Base-by-base conservation (phyloP, 2,797 vertebrate species). In the Lacerta agilis region DNA sequence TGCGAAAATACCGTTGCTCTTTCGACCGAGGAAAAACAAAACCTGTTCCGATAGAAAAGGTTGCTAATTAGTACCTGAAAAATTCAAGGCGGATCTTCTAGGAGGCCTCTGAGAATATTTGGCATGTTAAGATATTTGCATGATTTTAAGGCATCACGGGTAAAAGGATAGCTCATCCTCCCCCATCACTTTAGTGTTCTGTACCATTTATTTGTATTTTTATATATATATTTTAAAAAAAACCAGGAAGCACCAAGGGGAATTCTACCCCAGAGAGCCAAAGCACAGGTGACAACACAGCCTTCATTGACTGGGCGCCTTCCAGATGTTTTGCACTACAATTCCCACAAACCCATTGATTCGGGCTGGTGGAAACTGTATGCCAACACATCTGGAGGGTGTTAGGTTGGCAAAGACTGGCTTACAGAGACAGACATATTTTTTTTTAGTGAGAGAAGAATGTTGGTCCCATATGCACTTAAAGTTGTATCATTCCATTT, bases 71-170 rank as follows among this genome's bases (percentile, higher is more conserved):
- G 10, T 13, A 83, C 6, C 83, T 8, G 73, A 82, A 89, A 55
- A 88, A 41, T 84, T 58, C 58, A 87, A 85, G 86, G 73, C 23
- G 73, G 75, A 58, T 2, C 79, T 87, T 67, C 38, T 78, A 79
- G 82, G 93, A 92, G 90, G 83, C 83, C 90, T 72, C 88, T 90
- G 81, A 83, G 67, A 81, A 49, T 85, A 78, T 89, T 45, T 87
- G 91, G 86, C 86, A 69, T 93, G 90, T 7, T 64, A 43, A 75
- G 29, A 75, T 5, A 61, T 75, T 88, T 25, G 49, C 2, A 41
- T 82, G 73, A 71, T 5, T 49, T 89, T 94, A 95, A 96, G 94
- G 95, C 95, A 95, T 91, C 0, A 66, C 45, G 33, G 93, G 78
- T 91, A 79, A 91, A 73, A 83, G 43, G 64, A 85, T 87, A 83